Evolutionary conservation across 2,888 invertebrate species (phyloP).

Genomic region (Tiliacea citrago): DNA sequence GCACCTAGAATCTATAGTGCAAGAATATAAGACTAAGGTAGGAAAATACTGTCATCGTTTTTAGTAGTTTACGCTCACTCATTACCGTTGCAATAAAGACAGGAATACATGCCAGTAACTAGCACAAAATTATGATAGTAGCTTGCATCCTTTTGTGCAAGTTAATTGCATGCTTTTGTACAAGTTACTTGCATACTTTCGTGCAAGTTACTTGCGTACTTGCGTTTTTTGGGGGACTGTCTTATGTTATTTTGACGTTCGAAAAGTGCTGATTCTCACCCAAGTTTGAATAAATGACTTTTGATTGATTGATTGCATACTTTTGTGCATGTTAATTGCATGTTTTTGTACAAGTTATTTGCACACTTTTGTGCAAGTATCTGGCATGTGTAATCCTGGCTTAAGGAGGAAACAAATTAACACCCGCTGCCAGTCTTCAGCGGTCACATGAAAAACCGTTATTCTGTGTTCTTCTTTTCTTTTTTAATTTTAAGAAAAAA

Average conservation of each 20-base stretch:
- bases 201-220: neutral
- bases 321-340: neutral
- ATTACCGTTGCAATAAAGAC: neutral
- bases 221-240: no score
- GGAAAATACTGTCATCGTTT: constrained; percentile 42
- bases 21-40: constrained; percentile 51
- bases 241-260: no score
- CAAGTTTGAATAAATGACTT: no score
- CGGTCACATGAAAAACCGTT: neutral
- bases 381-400: neutral
- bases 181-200: neutral
- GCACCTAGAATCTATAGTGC: constrained; percentile 43
- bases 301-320: no score
- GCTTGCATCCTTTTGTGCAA: neutral
- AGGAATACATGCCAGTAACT: neutral
- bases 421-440: neutral
- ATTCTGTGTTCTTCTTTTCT: neutral
- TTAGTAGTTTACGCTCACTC: constrained; percentile 29
- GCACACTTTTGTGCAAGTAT: neutral
- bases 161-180: neutral
- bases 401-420: neutral
- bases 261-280: no score
- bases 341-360: neutral
- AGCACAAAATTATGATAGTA: neutral
- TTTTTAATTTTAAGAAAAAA: neutral